A percentile compares a stretch with the other conserved stretches of the same genome.
phyloP scores from a whole-genome alignment of 2,113 vertebrate species.

The Mystacornis crossleyi region DNA sequence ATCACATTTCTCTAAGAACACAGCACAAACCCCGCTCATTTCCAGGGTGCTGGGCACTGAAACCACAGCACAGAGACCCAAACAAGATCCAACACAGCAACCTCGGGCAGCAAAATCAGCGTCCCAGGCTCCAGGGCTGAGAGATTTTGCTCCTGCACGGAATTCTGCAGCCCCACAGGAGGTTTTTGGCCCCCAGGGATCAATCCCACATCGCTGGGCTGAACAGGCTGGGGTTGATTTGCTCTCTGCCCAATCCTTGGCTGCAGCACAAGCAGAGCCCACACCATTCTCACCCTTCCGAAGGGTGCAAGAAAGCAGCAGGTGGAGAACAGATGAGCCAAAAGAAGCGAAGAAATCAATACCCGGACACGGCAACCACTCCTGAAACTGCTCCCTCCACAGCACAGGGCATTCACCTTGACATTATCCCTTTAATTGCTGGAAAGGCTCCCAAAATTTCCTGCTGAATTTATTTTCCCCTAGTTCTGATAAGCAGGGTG shows the following conservation, averaged over 20 bases:
- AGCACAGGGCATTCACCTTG: background rate
- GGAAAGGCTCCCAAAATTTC: background rate
- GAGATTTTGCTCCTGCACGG: background rate
- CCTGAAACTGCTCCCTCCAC: background rate
- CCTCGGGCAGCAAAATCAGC: fast-evolving
- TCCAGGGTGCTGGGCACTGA: background rate
- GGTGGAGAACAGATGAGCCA: background rate
- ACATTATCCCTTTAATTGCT: background rate
- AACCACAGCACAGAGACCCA: background rate
- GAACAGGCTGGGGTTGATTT: fast-evolving
- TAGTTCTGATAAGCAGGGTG: background rate
- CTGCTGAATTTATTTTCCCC: background rate
- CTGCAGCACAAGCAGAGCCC: background rate
- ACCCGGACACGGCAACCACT: background rate
- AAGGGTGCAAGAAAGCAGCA: background rate
- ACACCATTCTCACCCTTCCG: background rate
- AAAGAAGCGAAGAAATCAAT: background rate
- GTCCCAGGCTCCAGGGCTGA: background rate
- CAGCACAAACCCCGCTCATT: background rate
- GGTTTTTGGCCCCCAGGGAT: background rate
- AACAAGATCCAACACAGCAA: background rate
- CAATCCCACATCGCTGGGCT: fast-evolving
- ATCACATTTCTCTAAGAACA: background rate
- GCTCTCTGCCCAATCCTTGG: fast-evolving
- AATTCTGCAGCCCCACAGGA: background rate